phyloP scores from a whole-genome alignment of 2,797 vertebrate genomes.

The Typhlichthys subterraneus region DNA sequence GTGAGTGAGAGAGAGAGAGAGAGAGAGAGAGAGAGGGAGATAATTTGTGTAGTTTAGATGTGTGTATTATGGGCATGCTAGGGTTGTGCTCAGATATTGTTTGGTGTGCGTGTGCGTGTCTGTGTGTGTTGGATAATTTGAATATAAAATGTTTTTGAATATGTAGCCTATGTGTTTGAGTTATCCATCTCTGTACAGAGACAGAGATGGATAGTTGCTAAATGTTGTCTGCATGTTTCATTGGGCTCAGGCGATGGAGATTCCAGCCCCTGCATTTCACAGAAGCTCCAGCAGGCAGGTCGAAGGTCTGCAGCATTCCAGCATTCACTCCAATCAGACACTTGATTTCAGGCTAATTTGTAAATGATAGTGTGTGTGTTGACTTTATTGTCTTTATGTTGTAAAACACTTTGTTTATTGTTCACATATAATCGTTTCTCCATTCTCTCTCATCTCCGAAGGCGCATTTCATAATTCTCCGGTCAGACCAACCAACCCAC shows the following conservation, averaged over 20 bases:
- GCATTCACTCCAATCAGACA: background rate
- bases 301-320: background rate
- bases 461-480: background rate
- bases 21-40: too few species aligned
- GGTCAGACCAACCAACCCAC: background rate
- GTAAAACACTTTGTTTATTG: too few species aligned
- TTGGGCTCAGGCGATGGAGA: constrained; percentile 28
- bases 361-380: background rate
- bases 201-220: background rate
- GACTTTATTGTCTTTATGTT: background rate
- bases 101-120: constrained; percentile 6
- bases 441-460: too few species aligned
- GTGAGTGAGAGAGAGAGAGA: too few species aligned
- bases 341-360: too few species aligned
- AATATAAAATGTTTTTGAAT: constrained; percentile 30
- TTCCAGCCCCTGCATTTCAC: constrained; percentile 31
- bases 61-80: background rate
- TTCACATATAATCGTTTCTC: too few species aligned
- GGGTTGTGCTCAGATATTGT: too few species aligned
- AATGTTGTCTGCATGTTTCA: constrained; percentile 2
- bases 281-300: constrained; percentile 9
- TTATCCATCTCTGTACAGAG: background rate
- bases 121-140: constrained; percentile 8
- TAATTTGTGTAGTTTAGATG: too few species aligned
- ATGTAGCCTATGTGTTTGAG: constrained; percentile 51